Base-by-base conservation (phyloP, 2,888 invertebrate species). In the Frankliniella intonsa region DNA sequence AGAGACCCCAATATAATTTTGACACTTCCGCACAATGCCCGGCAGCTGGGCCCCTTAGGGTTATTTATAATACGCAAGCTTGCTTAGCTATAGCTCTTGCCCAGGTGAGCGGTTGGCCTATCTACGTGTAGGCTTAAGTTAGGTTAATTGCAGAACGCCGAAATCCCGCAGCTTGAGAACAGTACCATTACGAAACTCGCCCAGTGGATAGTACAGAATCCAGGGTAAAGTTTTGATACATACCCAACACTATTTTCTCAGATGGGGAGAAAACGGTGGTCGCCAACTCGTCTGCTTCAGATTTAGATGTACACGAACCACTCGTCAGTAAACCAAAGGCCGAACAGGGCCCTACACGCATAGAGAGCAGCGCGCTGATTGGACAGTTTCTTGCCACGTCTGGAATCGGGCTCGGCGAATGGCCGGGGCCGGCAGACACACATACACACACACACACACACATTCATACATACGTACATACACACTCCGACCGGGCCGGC, bases 91-190 rank as follows among this genome's bases (percentile, higher is more conserved):
- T 55, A 55, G 12, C 62, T 5, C 22, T 22, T 14, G 22, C 69
- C 69, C 69, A 76, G 69, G 69, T 76, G 69, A 76, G 69, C 10
- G n/a, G 22, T 22, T 22, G 69, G 69, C 25, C 69, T 76, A 76
- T 17, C 62, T 76, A 76, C 69, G 69, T 25, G 69, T 76, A 76
- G 69, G 69, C 69, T 25, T 22, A 25, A 76, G 69, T 76, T 76
- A 76, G 69, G 69, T 76, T 76, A 76, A 76, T 76, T 76, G 22
- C 69, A 25, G 69, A 76, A 76, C 12, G 69, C 69, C 69, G 69
- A 76, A 76, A 76, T 22, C 9, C 69, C 11, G 69, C 25, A 14
- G 19, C 55, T 5, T 7, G 55, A 14, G 55, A 55, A 19, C 9
- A 12, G 55, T 19, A 19, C 14, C 12, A 11, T 14, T 14, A 5